Conservation (phyloP, 1,140 invertebrate species). For the Manduca sexta region DNA sequence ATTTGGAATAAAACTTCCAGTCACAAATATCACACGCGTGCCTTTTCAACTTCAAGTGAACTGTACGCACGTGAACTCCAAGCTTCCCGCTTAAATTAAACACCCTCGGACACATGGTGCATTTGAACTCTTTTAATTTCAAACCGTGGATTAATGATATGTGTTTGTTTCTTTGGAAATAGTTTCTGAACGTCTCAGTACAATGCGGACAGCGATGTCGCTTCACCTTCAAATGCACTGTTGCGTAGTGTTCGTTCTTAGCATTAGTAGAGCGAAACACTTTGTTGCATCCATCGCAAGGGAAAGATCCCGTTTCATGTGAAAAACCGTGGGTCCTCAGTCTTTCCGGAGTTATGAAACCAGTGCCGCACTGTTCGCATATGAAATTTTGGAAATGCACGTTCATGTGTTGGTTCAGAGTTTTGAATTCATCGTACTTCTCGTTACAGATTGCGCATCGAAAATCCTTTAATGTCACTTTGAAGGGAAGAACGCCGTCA, state of each 20-base stretch:
- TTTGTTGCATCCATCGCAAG: slow-evolving; percentile 67
- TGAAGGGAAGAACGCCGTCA: slow-evolving; percentile 54
- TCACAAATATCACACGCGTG: slow-evolving; percentile 76
- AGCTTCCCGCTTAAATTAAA: slow-evolving; percentile 59
- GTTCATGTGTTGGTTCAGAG: slow-evolving; percentile 65
- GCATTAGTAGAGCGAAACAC: slow-evolving; percentile 51
- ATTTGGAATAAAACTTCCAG: slow-evolving; percentile 75
- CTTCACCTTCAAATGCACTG: slow-evolving; percentile 52
- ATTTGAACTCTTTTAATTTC: slow-evolving; percentile 62
- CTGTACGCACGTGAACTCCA: slow-evolving; percentile 44
- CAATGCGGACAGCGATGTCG: slow-evolving; percentile 57
- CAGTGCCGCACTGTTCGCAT: slow-evolving; percentile 86
- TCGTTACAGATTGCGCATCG: slow-evolving; percentile 61
- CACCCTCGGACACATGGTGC: slow-evolving; percentile 48
- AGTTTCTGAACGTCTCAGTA: slow-evolving; percentile 52
- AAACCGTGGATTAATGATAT: slow-evolving; percentile 46
- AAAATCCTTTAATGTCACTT: slow-evolving; percentile 36
- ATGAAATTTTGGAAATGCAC: slow-evolving; percentile 76
- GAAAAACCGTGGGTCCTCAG: slow-evolving; percentile 57
- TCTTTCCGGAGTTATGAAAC: slow-evolving; percentile 70
- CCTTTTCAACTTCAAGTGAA: slow-evolving; percentile 67
- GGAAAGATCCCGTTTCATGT: slow-evolving; percentile 57
- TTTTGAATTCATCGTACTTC: slow-evolving; percentile 57
- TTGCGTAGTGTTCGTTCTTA: slow-evolving; percentile 53
- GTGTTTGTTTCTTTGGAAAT: slow-evolving; percentile 62